A percentile compares a stretch with the other conserved stretches of the same genome.
phyloP scores from a whole-genome alignment of 2,888 invertebrate genomes.

The Macrophya alboannulata region DNA sequence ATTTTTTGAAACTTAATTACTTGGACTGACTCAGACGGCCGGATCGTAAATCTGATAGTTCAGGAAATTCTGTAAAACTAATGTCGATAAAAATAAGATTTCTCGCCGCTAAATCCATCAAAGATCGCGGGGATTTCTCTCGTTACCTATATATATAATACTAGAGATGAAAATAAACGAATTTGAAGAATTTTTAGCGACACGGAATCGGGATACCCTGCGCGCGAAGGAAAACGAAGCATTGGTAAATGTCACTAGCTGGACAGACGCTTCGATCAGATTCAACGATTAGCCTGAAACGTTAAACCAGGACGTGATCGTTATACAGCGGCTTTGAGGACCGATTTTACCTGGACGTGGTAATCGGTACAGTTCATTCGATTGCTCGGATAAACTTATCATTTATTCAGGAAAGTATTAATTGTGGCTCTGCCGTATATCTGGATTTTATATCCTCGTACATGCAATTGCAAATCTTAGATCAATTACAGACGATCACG shows the following conservation, averaged over 20 bases:
- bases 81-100: background rate
- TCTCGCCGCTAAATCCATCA: background rate
- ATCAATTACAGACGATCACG: background rate
- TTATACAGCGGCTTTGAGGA: background rate
- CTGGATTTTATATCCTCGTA: no score
- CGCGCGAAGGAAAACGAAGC: background rate
- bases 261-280: background rate
- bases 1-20: constrained; percentile 1
- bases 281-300: background rate
- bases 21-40: background rate
- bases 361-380: background rate
- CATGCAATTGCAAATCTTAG: background rate
- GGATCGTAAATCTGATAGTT: background rate
- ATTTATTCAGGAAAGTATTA: background rate
- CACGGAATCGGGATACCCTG: background rate
- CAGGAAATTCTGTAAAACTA: background rate
- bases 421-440: background rate
- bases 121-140: constrained; percentile 16
- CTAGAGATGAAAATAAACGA: constrained; percentile 39
- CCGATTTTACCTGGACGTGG: background rate
- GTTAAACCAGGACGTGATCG: constrained; percentile 1
- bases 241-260: background rate
- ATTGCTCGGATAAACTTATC: background rate
- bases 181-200: constrained; percentile 13
- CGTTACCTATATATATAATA: constrained; percentile 31